Base-by-base conservation (phyloP, 2,797 vertebrate genomes). In the Crocidura indochinensis region DNA sequence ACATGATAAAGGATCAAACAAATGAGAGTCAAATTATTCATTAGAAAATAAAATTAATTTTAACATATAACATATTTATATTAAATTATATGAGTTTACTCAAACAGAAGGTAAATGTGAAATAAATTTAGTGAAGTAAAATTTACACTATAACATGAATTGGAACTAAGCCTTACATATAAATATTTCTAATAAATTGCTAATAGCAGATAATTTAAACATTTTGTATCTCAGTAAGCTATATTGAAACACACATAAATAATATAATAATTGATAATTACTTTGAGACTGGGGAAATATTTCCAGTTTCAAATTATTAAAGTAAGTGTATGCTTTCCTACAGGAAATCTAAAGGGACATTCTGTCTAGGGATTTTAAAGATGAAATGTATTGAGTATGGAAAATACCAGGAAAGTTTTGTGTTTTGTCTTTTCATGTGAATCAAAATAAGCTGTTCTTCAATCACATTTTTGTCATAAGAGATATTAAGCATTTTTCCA, bases 251-350 rank as follows among this genome's bases (percentile, higher is more conserved):
- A 38, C 38, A 38, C 46, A 53, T 47, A 81, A 77, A 68, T 19
- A 67, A 77, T 83, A 69, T 80, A 74, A 14, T 10, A 71, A 38
- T 9, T 78, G 82, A 75, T 85, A 15, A 84, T 71, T 84, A 71
- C 15, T 38, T 84, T 64, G 24, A 78, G 87, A 51, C 6, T 44
- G 85, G 29, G n/a, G 53, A 88, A 64, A 49, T 73, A 82, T 64
- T 76, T 73, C 27, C n/a, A 31, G 19, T 56, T 79, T 26, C 19
- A 83, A 76, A 80, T 77, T 84, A 29, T 86, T 95, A 73, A 88
- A 75, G 26, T 10, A 3, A 56, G n/a, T 56, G 49, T 75, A 8
- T 72, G 6, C 4, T 78, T 86, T 20, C 79, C 26, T 80, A 26
- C 15, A 64, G 51, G 17, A 93, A 94, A 29, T 68, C 84, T 60